Evolutionary conservation across 2,113 vertebrate species (phyloP).

Genomic region (Zapornia atra): DNA sequence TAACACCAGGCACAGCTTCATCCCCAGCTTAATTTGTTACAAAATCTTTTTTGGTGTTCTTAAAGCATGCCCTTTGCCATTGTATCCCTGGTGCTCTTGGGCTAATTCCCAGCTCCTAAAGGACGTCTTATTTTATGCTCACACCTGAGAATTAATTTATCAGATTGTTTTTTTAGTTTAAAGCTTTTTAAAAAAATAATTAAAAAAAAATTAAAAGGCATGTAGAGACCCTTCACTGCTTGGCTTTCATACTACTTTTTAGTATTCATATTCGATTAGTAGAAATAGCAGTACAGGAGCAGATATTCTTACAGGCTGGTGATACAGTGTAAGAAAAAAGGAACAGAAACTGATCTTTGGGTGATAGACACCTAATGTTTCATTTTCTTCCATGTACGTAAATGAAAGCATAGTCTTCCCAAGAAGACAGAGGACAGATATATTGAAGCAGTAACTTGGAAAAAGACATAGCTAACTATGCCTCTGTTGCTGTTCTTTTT

Average conservation of each 20-base stretch:
- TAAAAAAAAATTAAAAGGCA: slow-evolving; percentile 3
- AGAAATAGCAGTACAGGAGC: not conserved
- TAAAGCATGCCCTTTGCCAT: slow-evolving; percentile 74
- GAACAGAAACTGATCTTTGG: not conserved
- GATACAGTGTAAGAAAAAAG: not conserved
- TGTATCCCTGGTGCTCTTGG: slow-evolving; percentile 61
- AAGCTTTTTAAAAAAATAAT: slow-evolving; percentile 43
- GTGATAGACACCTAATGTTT: not conserved
- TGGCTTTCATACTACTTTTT: slow-evolving; percentile 28
- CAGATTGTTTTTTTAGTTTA: slow-evolving; percentile 71
- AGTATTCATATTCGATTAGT: slow-evolving; percentile 36
- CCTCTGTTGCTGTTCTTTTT: not conserved
- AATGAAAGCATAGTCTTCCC: not conserved
- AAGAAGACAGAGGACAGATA: not conserved
- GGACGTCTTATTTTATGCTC: slow-evolving; percentile 60
- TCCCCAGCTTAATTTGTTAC: slow-evolving; percentile 78
- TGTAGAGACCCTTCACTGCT: slow-evolving; percentile 15
- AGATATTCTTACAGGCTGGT: not conserved
- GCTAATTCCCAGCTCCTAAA: slow-evolving; percentile 71
- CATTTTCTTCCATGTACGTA: not conserved
- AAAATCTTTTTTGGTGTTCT: slow-evolving; percentile 80
- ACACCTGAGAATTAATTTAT: slow-evolving; percentile 81
- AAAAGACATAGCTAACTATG: not conserved
- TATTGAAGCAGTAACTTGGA: not conserved
- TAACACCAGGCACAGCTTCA: slow-evolving; percentile 73